Base-by-base conservation (phyloP, 2,113 vertebrate genomes). In the Ochotona curzoniae region DNA sequence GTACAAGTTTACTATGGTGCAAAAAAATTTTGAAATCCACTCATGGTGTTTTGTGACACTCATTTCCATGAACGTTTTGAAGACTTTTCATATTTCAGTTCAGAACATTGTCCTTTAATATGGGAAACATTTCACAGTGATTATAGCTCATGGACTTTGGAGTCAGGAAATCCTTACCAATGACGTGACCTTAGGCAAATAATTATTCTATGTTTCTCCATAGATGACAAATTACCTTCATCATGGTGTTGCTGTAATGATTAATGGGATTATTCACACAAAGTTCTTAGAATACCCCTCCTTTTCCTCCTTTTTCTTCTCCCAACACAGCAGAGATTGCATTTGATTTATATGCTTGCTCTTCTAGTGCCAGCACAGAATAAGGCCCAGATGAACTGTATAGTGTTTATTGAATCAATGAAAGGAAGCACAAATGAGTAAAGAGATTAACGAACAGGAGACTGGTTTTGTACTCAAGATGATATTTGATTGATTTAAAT, bases 201-300 rank as follows among this genome's bases (percentile, higher is more conserved):
- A 83, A 63, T 89, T 76, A 67, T 66, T 86, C 81, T 82, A 85
- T 44, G 38, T 78, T 89, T 76, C 81, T 89, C 49, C 28, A 64
- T 71, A 25, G 14, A 14, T 57, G 75, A 60, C 35, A 67, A 60
- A 49, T 35, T 49, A 67, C 14, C 30, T 86, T 25, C 5, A 13
- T 38, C 30, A 20, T 49, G 74, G 35, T 30, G 13, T n/a, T 66
- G 49, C 35, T 74, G 15, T 14, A 18, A 60, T 49, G 74, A 90
- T 79, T 70, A 51, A 44, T 54, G 79, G 32, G 71, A 38, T 79
- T 78, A 71, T 79, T 71, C 25, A 74, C 15, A 67, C 18, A 21
- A 60, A 85, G 23, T 74, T 66, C 87, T 20, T 49, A 38, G 67
- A 49, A 81, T 13, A 73, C 38, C 35, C 21, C 21, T 49, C 57